Evolutionary conservation across 2,888 invertebrate species (phyloP), one percentile per base, ranked within the genome.

Genomic region (Plagodis pulveraria): DNA sequence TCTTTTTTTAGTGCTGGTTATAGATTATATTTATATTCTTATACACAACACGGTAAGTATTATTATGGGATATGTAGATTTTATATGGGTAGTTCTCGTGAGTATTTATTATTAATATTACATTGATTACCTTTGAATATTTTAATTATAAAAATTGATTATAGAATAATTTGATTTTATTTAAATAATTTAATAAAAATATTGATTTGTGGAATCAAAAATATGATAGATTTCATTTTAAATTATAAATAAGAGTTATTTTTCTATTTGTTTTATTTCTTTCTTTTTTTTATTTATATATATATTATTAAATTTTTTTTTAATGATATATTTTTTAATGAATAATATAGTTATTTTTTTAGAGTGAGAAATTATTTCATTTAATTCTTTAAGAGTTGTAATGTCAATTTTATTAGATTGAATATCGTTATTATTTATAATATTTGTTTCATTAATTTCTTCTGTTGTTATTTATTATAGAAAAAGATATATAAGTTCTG

Each of bases 181-280:
- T 94, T 94, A 93, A 93, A 91, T 95, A 95, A 93, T 95, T 95
- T 94, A 94, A 88, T 48, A 68, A 94, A 94, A 95, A 95, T 94
- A 86, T 93, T 94, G 93, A 94, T 94, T 95, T 95, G 94, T 95
- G 94, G 93, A 74, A 60, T 94, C 93, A 94, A 91, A 86, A 91
- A 94, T 94, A 86, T 93, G 90, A 85, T 52, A 67, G 67, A 36
- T 71, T 88, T 22, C 87, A 92, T 89, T 91, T 94, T 93, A 93
- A 80, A 83, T 93, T 84, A 88, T 87, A 76, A 73, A 83, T 68
- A 70, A 69, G 62, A 56, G 74, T 77, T 86, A 87, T 82, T 83
- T 87, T 81, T 90, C 85, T 68, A 87, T 93, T 91, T 93, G 87
- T 93, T 88, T 83, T 84, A 78, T 93, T 84, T 93, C 22, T 22